Base-by-base conservation (phyloP, 1,140 invertebrate genomes). In the Artemia franciscana region DNA sequence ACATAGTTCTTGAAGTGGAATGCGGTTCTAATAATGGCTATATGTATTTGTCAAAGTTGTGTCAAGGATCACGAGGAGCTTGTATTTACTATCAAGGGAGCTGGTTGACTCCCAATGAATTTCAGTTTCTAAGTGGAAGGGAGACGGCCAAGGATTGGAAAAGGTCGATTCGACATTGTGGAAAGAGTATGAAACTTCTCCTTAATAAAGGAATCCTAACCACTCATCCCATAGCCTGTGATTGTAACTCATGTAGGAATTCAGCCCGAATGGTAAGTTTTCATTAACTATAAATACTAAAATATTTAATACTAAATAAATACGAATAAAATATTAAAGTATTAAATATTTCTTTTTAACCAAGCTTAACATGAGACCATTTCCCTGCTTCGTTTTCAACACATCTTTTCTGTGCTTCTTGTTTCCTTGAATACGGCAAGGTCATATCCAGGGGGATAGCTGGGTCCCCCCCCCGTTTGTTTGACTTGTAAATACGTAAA, bases 61-160 rank as follows among this genome's bases (percentile, higher is more conserved):
- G 73, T 62, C 73, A 74, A 65, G 74, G 75, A 9, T 75, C 72
- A 56, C 74, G 74, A 66, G 74, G 73, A 25, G 70, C 71, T n/a
- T 76, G 74, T 63, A 73, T 77, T 51, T 68, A 67, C 5, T 75
- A 72, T 64, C 68, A 75, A 62, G 70, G 70, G 18, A 9, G 67
- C 70, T 77, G 75, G 75, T 67, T 78, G 5, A 77, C 76, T 21
- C 76, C 76, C 5, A 78, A 78, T 66, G 74, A 78, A 64, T 78
- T 77, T 64, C 76, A 78, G 67, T 73, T 70, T 60, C 70, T 76
- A 15, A 75, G 73, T 64, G 76, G 76, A 4, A 65, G 76, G 28
- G 76, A 76, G 65, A 77, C 75, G 4, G 76, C 76, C 57, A 78
- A 77, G 63, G 76, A 77, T 67, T 78, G 76, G 76, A 77, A 78